These are phyloP conservation scores for human (Homo sapiens) DNA, from an alignment of 2,113 vertebrate genomes.

Conservation along the genomic window DNA sequence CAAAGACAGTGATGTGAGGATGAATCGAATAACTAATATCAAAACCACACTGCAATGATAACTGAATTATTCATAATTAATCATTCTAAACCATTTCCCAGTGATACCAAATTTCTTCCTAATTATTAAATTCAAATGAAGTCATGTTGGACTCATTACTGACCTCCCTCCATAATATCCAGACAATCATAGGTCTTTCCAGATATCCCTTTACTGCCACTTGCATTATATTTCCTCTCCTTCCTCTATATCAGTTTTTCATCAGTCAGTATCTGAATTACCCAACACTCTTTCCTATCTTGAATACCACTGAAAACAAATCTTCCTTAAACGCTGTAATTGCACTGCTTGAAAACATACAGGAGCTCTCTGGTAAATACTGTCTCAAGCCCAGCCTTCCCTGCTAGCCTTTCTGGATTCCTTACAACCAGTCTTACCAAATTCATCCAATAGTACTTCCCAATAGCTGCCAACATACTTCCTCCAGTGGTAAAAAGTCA, in stretches of 20 bases:
- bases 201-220: not conserved
- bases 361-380: not conserved
- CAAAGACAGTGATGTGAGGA: not conserved
- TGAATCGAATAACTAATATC: not conserved
- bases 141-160: not conserved
- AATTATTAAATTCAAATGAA: not conserved
- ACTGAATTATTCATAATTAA: not conserved
- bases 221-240: not conserved
- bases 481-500: not conserved
- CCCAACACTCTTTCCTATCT: not conserved
- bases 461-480: not conserved
- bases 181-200: too few relatives aligned
- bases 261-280: not conserved
- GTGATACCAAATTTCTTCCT: not conserved
- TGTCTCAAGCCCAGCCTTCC: not conserved
- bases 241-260: not conserved
- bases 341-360: not conserved
- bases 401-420: not conserved
- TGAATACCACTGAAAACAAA: not conserved
- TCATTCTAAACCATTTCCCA: not conserved
- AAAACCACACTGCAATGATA: not conserved
- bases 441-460: not conserved
- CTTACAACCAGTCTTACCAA: not conserved
- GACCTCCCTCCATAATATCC: not conserved
- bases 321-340: too few relatives aligned